These are phyloP conservation scores for Camponotus pennsylvanicus DNA, from an alignment of 1,140 invertebrate species.

Conservation along the genomic window DNA sequence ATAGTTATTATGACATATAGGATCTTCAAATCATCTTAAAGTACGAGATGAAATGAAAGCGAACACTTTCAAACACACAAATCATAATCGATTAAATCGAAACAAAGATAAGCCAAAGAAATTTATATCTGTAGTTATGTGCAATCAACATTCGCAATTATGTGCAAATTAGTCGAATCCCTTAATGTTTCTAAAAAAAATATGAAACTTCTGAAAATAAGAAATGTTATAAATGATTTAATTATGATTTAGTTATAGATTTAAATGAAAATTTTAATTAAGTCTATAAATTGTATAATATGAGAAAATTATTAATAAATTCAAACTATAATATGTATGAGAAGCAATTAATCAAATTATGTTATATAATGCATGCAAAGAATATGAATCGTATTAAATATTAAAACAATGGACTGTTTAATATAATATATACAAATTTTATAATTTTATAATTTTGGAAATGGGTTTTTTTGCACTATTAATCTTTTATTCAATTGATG, in stretches of 20 bases:
- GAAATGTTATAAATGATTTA: not conserved
- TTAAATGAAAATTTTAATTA: not conserved
- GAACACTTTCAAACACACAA: constrained; percentile 15
- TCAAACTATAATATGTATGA: constrained; percentile 27
- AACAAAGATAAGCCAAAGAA: not conserved
- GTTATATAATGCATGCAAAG: not conserved
- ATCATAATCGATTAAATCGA: not conserved
- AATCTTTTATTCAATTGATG: constrained; percentile 11
- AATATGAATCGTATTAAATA: not conserved
- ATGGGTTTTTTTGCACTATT: not conserved
- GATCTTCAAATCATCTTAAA: constrained; percentile 13
- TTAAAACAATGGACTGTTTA: not conserved
- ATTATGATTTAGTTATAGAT: not conserved
- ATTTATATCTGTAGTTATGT: not conserved
- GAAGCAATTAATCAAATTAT: constrained; percentile 10
- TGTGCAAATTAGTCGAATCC: not conserved
- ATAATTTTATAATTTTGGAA: too few species aligned
- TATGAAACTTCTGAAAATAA: not conserved
- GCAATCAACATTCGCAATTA: not conserved
- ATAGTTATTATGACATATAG: constrained; percentile 31
- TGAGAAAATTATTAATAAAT: not conserved
- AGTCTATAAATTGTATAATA: not conserved
- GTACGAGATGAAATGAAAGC: constrained; percentile 2
- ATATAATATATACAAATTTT: not conserved
- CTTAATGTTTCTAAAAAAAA: not conserved